These are phyloP conservation scores for Dolichotis patagonum DNA, from an alignment of 2,113 vertebrate genomes.

Conservation along the genomic window DNA sequence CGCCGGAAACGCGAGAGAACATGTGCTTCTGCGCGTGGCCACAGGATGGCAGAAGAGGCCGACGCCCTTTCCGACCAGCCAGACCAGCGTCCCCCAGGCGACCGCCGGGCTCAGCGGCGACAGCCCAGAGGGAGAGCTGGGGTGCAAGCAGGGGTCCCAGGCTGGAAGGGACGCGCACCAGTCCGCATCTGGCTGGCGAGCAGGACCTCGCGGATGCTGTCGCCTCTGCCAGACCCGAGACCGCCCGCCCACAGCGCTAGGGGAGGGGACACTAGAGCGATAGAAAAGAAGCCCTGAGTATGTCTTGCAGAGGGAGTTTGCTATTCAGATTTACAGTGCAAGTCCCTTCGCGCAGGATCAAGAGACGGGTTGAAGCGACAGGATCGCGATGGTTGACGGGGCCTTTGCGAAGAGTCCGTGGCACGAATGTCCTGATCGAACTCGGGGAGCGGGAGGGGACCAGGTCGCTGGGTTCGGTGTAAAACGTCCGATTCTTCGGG, in stretches of 20 bases:
- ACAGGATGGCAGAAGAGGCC: constrained; percentile 37
- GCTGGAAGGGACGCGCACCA: background rate
- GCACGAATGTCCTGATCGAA: background rate
- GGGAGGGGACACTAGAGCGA: background rate
- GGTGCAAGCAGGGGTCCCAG: background rate
- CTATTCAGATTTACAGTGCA: too few relatives aligned
- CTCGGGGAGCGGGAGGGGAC: background rate
- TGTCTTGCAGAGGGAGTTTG: background rate
- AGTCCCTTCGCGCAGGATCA: background rate
- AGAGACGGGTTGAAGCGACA: too few relatives aligned
- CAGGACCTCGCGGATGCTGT: background rate
- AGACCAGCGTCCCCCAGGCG: background rate
- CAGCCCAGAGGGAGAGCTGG: background rate
- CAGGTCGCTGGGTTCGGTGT: background rate
- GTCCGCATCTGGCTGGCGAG: rapidly evolving
- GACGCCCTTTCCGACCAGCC: too few relatives aligned
- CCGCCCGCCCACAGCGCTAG: background rate
- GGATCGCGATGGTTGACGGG: background rate
- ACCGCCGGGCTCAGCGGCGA: background rate
- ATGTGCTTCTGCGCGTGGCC: background rate
- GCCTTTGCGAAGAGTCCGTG: background rate
- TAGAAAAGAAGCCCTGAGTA: background rate
- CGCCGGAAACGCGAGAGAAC: background rate
- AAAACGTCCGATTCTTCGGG: too few relatives aligned
- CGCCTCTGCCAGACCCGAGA: background rate